phyloP scores from a whole-genome alignment of 2,113 vertebrate genomes.

The Eubucco bourcierii region DNA sequence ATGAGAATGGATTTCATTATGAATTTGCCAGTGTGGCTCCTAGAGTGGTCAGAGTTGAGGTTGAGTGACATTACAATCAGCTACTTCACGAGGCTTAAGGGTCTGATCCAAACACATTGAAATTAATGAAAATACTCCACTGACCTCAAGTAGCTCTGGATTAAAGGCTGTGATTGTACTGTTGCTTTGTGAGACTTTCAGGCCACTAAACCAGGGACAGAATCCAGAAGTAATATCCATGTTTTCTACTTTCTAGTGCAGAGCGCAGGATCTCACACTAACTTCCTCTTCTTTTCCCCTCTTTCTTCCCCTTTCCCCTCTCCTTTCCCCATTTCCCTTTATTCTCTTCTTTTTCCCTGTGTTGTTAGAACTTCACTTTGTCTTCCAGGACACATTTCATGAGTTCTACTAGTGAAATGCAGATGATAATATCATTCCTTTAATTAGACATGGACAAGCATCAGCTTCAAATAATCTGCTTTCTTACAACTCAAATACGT shows the following conservation, averaged over 20 bases:
- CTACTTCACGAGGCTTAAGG: conserved; percentile 3
- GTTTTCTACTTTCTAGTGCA: conserved; percentile 33
- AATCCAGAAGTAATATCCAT: neutral
- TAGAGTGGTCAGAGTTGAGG: neutral
- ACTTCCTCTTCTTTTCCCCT: neutral
- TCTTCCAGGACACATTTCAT: neutral
- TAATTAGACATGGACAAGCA: neutral
- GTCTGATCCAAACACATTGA: conserved; percentile 40
- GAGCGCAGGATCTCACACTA: neutral
- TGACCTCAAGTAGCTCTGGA: conserved; percentile 43
- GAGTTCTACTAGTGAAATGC: neutral
- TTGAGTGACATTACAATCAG: conserved; percentile 14
- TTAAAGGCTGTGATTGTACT: conserved; percentile 38
- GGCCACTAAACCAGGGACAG: neutral
- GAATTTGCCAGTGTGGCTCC: neutral
- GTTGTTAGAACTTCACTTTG: neutral
- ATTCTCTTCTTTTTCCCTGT: neutral
- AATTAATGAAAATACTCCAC: conserved; percentile 40
- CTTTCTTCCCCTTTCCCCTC: neutral
- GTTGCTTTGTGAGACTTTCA: conserved; percentile 15
- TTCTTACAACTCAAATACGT: neutral
- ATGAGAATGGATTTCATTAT: neutral
- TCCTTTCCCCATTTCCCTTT: neutral
- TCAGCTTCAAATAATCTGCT: neutral
- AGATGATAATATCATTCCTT: neutral